These are phyloP conservation scores for Onychostoma macrolepis DNA, from an alignment of 2,113 vertebrate genomes.

Conservation along the genomic window DNA sequence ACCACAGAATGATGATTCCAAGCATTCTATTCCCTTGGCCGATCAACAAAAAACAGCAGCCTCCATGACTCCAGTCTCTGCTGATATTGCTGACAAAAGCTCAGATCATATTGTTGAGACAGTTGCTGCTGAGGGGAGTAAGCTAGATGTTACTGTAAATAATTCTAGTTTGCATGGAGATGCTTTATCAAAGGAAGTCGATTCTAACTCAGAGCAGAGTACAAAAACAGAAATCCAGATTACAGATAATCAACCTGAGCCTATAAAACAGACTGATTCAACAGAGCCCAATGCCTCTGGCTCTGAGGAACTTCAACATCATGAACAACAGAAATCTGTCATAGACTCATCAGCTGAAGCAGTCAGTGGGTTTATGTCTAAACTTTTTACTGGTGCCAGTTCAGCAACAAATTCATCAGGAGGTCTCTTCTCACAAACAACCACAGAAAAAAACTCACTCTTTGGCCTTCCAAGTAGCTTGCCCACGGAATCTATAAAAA, in stretches of 20 bases:
- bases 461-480: slow-evolving; percentile 76
- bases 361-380: slow-evolving; percentile 87
- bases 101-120: slow-evolving; percentile 29
- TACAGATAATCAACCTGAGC: slow-evolving; percentile 44
- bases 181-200: slow-evolving; percentile 48
- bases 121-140: slow-evolving; percentile 32
- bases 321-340: slow-evolving; percentile 75
- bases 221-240: slow-evolving; percentile 29
- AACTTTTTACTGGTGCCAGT: slow-evolving; percentile 74
- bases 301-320: slow-evolving; percentile 62
- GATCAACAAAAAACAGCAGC: slow-evolving; percentile 32
- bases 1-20: not conserved
- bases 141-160: not conserved
- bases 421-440: slow-evolving; percentile 72
- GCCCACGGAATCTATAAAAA: slow-evolving; percentile 76
- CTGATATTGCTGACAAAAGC: slow-evolving; percentile 41
- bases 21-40: not conserved
- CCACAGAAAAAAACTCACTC: slow-evolving; percentile 79
- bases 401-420: slow-evolving; percentile 74
- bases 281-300: slow-evolving; percentile 36
- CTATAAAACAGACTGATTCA: slow-evolving; percentile 54
- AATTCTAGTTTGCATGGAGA: slow-evolving; percentile 20
- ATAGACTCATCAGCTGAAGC: slow-evolving; percentile 81
- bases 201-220: slow-evolving; percentile 36
- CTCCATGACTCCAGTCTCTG: slow-evolving; percentile 23